Conservation (phyloP, 2,888 invertebrate species). For the Platypus cylindrus region DNA sequence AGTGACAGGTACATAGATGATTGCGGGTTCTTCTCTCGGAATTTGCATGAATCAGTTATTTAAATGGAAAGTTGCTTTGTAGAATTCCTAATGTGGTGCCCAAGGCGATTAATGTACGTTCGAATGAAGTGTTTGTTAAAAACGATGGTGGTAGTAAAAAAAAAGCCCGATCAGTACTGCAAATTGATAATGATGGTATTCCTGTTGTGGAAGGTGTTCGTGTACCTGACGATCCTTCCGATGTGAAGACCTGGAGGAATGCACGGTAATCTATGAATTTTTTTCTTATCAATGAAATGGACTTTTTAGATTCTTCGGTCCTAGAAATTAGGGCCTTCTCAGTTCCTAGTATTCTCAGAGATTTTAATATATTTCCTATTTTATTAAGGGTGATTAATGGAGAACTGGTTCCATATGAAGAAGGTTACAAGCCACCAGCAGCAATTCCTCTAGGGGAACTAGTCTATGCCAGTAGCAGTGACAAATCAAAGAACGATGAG, state of each 20-base stretch:
- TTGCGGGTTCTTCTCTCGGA: not conserved
- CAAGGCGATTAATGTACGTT: slow-evolving; percentile 54
- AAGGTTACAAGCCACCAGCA: slow-evolving; percentile 52
- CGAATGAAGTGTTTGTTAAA: slow-evolving; percentile 47
- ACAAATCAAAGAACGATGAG: slow-evolving; percentile 14
- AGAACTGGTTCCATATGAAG: slow-evolving; percentile 61
- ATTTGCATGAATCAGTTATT: not conserved
- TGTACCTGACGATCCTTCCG: slow-evolving; percentile 73
- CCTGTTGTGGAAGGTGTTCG: slow-evolving; percentile 72
- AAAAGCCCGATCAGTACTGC: slow-evolving; percentile 50
- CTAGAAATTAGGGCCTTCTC: no score
- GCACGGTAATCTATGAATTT: slow-evolving; percentile 36
- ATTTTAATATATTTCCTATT: not conserved
- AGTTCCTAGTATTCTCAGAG: no score
- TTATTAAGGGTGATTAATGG: slow-evolving; percentile 61
- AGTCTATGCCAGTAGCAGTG: slow-evolving; percentile 36
- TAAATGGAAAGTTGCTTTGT: slow-evolving; percentile 20
- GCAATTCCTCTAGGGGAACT: slow-evolving; percentile 46
- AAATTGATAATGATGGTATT: slow-evolving; percentile 57
- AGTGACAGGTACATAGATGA: slow-evolving; percentile 27
- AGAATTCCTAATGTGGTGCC: slow-evolving; percentile 44
- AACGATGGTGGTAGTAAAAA: slow-evolving; percentile 39
- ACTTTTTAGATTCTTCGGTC: no score
- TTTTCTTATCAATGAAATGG: not conserved
- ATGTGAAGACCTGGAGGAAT: slow-evolving; percentile 69